Evolutionary conservation across 2,113 vertebrate genomes (phyloP).

Genomic region (Boleophthalmus pectinirostris): DNA sequence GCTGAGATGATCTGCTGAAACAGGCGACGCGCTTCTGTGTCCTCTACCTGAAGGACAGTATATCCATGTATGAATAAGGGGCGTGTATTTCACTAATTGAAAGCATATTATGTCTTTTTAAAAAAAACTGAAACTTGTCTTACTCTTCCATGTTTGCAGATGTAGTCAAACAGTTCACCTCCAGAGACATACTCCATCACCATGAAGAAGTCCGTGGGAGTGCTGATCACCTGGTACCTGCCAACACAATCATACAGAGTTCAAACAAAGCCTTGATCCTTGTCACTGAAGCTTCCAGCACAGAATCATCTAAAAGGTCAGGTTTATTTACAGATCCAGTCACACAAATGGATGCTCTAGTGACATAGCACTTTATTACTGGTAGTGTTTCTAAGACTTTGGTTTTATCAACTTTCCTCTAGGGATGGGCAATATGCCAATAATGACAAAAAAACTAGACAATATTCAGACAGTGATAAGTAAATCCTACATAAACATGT

Average conservation of each 20-base stretch:
- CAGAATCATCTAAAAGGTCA: constrained; percentile 47
- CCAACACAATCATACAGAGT: constrained; percentile 15
- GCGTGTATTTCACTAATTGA: too few species aligned
- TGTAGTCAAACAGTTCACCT: constrained; percentile 98
- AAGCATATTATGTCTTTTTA: background rate
- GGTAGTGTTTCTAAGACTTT: background rate
- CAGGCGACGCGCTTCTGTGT: constrained; percentile 90
- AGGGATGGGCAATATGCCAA: too few species aligned
- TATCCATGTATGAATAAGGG: background rate
- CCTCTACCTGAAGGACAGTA: constrained; percentile 84
- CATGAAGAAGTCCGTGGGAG: constrained; percentile 99
- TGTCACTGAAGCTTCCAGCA: constrained; percentile 11
- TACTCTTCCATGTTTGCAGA: constrained; percentile 98
- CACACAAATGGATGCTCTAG: constrained; percentile 33
- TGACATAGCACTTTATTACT: constrained; percentile 28
- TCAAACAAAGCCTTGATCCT: background rate
- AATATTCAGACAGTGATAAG: too few species aligned
- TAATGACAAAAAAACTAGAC: too few species aligned
- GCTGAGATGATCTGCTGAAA: constrained; percentile 99
- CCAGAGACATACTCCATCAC: constrained; percentile 99
- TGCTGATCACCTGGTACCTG: constrained; percentile 99
- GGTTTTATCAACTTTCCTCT: background rate
- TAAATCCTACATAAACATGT: too few species aligned
- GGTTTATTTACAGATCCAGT: constrained; percentile 17
- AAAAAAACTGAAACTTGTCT: constrained; percentile 58